phyloP scores from a whole-genome alignment of 2,113 vertebrate genomes.

The Cynoglossus semilaevis region DNA sequence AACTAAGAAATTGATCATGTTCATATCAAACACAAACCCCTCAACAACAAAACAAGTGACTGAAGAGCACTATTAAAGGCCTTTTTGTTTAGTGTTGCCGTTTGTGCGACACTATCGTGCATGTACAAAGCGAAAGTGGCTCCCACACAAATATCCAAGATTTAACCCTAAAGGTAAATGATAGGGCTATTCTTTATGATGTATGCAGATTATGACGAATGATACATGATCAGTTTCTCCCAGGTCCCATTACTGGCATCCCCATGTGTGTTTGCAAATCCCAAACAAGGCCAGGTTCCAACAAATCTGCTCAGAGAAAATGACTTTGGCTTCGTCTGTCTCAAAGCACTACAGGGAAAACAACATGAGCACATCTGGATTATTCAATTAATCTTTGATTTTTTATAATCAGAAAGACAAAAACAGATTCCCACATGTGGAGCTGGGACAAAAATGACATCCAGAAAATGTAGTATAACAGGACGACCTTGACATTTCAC shows the following conservation, averaged over 20 bases:
- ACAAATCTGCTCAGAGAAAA: constrained; percentile 20
- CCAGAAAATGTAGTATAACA: constrained; percentile 51
- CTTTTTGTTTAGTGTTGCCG: too few species aligned
- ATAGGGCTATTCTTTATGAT: constrained; percentile 40
- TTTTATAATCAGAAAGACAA: constrained; percentile 18
- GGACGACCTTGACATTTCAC: constrained; percentile 76
- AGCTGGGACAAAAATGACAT: constrained; percentile 26
- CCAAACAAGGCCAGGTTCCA: constrained; percentile 42
- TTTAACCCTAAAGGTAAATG: constrained; percentile 48
- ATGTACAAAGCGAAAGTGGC: constrained; percentile 10
- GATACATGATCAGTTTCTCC: constrained; percentile 47
- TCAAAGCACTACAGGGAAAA: constrained; percentile 32
- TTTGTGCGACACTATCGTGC: too few species aligned
- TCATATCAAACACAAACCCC: too few species aligned
- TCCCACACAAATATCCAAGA: constrained; percentile 42
- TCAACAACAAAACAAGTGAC: too few species aligned
- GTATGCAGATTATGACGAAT: constrained; percentile 54
- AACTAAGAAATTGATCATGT: too few species aligned
- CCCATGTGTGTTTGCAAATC: constrained; percentile 62
- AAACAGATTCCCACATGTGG: constrained; percentile 1
- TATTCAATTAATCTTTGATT: constrained; percentile 52
- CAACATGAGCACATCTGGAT: constrained; percentile 25
- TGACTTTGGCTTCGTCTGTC: constrained; percentile 27
- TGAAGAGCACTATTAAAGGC: too few species aligned
- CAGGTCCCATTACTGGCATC: constrained; percentile 49